Conservation (phyloP, 2,113 vertebrate species). For the Pteropus alecto region DNA sequence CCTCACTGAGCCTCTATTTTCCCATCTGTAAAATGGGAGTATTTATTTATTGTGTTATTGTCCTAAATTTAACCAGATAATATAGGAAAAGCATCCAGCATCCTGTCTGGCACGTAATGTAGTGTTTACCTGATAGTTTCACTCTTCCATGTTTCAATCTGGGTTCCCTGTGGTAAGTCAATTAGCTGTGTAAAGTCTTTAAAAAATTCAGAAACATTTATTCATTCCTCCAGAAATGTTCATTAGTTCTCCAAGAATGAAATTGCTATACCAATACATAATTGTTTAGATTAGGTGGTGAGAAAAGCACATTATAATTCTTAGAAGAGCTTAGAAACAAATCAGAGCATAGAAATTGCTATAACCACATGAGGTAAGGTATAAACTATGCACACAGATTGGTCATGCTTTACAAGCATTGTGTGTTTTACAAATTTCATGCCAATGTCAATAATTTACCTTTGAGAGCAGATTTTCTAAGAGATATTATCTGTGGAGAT, state of each 20-base stretch:
- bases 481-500: background rate
- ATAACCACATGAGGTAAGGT: background rate
- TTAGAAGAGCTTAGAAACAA: background rate
- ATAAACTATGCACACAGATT: background rate
- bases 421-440: background rate
- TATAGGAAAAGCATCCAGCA: background rate
- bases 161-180: background rate
- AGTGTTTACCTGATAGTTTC: background rate
- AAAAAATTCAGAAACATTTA: background rate
- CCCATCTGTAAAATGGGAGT: background rate
- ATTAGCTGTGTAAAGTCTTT: background rate
- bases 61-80: background rate
- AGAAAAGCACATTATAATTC: background rate
- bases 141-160: background rate
- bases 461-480: background rate
- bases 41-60: background rate
- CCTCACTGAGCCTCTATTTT: background rate
- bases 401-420: background rate
- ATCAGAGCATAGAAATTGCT: background rate
- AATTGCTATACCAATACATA: background rate
- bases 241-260: background rate
- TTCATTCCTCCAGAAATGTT: background rate
- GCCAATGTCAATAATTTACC: background rate
- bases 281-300: background rate
- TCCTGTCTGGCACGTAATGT: background rate